Conservation (phyloP, 53 echinoderm and acorn worm genomes). For the Echinarachnius parma region DNA sequence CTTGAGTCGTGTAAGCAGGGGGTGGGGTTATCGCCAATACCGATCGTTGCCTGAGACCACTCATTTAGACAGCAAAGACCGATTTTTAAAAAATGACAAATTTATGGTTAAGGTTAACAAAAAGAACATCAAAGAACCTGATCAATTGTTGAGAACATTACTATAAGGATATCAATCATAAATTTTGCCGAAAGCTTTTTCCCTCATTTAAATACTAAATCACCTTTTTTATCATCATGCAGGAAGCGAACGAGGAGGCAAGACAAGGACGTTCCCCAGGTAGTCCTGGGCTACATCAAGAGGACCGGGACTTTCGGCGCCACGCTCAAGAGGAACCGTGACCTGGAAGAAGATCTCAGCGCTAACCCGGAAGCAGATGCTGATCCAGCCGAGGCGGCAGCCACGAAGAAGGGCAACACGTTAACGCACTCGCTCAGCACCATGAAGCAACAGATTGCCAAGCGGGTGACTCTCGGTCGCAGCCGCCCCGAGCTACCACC, state of each 20-base stretch:
- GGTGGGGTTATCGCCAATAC: no score
- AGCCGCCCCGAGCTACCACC: constrained; percentile 33
- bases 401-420: constrained; percentile 1
- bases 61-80: no score
- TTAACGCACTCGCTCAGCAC: constrained; percentile 23
- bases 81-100: no score
- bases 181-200: no score
- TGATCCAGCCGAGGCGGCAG: background rate
- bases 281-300: constrained; percentile 35
- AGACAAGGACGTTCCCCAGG: constrained; percentile 23
- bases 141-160: no score
- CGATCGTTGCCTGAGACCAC: no score
- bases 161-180: no score
- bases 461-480: constrained; percentile 26
- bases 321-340: constrained; percentile 16
- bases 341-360: constrained; percentile 5
- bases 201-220: no score
- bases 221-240: background rate
- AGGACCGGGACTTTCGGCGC: constrained; percentile 22
- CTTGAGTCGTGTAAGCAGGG: no score
- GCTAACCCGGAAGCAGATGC: constrained; percentile 20
- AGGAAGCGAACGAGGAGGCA: constrained; percentile 30
- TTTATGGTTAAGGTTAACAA: no score
- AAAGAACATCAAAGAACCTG: no score
- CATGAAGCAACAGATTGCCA: constrained; percentile 26